These are phyloP conservation scores for Hydrophis major DNA, from an alignment of 2,797 vertebrate genomes.

Conservation along the genomic window DNA sequence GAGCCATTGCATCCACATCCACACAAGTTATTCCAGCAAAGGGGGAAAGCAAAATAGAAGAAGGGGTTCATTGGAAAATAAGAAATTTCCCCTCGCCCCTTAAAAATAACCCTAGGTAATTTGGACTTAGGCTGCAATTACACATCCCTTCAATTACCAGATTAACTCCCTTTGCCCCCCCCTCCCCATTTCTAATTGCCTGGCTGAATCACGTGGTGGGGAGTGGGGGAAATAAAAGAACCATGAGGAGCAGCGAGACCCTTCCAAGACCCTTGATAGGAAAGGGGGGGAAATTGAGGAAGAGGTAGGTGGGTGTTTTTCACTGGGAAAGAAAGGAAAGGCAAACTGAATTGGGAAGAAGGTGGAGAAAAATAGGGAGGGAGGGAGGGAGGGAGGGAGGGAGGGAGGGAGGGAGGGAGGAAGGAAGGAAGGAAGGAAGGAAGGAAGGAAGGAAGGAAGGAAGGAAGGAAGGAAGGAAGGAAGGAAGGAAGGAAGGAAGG, in stretches of 20 bases:
- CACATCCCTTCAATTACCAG: slow-evolving; percentile 73
- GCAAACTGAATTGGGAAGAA: background rate
- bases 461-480: background rate
- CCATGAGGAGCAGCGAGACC: slow-evolving; percentile 22
- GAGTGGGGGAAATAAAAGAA: slow-evolving; percentile 33
- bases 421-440: too few species aligned
- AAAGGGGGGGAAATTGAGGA: background rate
- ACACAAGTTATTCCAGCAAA: slow-evolving; percentile 37
- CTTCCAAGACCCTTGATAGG: background rate
- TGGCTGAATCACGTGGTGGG: slow-evolving; percentile 68
- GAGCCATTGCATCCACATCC: slow-evolving; percentile 43
- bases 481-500: too few species aligned
- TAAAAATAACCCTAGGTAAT: slow-evolving; percentile 60
- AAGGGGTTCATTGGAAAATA: slow-evolving; percentile 15
- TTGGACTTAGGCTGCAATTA: slow-evolving; percentile 75
- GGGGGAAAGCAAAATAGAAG: background rate
- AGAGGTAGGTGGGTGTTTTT: slow-evolving; percentile 1
- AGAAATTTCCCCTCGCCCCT: slow-evolving; percentile 33
- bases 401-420: background rate
- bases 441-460: too few species aligned
- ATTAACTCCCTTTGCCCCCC: slow-evolving; percentile 61
- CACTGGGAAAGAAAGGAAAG: background rate
- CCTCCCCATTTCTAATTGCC: slow-evolving; percentile 72
- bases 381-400: background rate
- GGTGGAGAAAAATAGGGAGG: background rate